Evolutionary conservation across 1,140 invertebrate genomes (phyloP), one percentile per base, ranked within the genome.

Genomic region (Lutraria rhynchaena): DNA sequence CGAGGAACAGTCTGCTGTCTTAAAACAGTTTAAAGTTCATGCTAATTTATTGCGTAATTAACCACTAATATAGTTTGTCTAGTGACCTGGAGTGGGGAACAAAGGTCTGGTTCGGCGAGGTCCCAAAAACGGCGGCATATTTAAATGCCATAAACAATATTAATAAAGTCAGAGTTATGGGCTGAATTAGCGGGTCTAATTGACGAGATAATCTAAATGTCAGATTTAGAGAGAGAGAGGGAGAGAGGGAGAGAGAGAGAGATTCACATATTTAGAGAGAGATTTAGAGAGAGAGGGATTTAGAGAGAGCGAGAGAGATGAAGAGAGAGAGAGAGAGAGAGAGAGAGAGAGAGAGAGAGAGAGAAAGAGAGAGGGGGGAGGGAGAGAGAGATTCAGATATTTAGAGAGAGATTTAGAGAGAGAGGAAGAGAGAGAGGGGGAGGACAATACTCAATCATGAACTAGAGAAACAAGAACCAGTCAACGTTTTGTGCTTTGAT

Each of bases 281-380:
- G n/a, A n/a, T n/a, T n/a, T n/a, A n/a, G n/a, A n/a, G 44, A 49
- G 44, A 49, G 44, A 49, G 44, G 19, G 44, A 49, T 11, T 11
- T 11, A 49, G 44, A 49, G 44, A 49, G 44, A 49, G 44, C 11
- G 44, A 49, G 44, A 49, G 44, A 49, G 44, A 49, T 11, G 19
- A 19, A 49, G 44, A 49, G 44, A 49, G 44, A 49, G 44, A 49
- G 44, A 49, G 44, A 49, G 44, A 49, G 44, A 49, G 44, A 49
- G 44, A 19, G 19, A 19, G 44, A 9, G 19, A 11, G 19, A 11
- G 44, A 49, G 44, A 9, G 44, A 49, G 19, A 19, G 9, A 9
- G 11, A 49, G 19, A 11, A 11, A 19, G 44, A 11, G 44, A 9
- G 44, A 49, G 19, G 44, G 9, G 9, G 11, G 19, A 49, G 44